A percentile compares a stretch with the other conserved stretches of the same genome.
phyloP scores from a whole-genome alignment of 2,113 vertebrate genomes.

The Crotophaga sulcirostris region DNA sequence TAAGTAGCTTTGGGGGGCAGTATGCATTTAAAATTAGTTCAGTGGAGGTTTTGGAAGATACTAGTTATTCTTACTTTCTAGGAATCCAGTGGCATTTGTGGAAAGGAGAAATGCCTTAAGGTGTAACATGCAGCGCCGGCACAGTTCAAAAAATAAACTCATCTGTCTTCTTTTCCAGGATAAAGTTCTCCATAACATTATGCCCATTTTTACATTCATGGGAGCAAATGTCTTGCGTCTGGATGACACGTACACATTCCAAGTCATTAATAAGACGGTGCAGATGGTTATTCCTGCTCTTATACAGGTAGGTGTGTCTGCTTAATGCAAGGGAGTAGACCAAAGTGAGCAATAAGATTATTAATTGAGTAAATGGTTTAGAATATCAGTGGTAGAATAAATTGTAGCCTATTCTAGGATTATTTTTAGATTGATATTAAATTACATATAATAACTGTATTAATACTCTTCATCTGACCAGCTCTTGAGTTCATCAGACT shows the following conservation, averaged over 20 bases:
- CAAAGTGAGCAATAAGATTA: not conserved
- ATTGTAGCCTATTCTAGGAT: not conserved
- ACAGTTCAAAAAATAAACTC: not conserved
- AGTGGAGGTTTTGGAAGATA: not conserved
- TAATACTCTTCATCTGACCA: not conserved
- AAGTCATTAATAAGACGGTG: constrained; percentile 94
- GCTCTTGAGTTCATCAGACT: not conserved
- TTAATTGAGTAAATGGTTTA: not conserved
- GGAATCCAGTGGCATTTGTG: not conserved
- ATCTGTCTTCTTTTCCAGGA: constrained; percentile 78
- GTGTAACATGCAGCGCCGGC: not conserved
- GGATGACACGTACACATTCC: constrained; percentile 94
- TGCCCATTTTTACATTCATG: constrained; percentile 99
- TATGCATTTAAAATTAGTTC: not conserved
- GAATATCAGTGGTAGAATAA: not conserved
- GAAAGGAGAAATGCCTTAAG: not conserved
- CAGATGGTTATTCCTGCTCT: constrained; percentile 94
- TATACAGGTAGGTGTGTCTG: constrained; percentile 79
- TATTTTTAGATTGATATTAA: not conserved
- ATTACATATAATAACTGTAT: not conserved
- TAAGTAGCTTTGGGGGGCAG: not conserved
- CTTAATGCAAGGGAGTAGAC: not conserved
- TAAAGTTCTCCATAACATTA: constrained; percentile 97
- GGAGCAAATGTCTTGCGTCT: constrained; percentile 92
- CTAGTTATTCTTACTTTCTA: not conserved